phyloP scores from a whole-genome alignment of 2,113 vertebrate genomes.

The Pseudolaguvia tuberculata region DNA sequence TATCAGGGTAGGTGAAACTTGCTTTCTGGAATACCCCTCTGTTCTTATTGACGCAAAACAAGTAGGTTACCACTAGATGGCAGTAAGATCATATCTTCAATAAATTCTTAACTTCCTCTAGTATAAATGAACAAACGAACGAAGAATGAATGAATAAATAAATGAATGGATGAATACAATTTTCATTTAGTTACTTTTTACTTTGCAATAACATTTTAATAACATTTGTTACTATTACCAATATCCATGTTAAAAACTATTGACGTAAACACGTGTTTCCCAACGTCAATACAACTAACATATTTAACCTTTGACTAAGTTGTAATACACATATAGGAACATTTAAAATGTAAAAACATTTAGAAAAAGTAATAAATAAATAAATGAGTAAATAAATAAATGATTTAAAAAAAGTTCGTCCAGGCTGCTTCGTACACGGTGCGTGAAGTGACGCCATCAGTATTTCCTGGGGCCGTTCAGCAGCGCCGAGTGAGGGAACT shows the following conservation, averaged over 20 bases:
- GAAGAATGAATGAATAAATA: neutral
- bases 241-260: neutral
- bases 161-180: neutral
- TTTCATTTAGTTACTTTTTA: neutral
- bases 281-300: no score
- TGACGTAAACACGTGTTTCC: no score
- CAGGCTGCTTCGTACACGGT: neutral
- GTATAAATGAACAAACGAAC: no score
- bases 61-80: slow-evolving; percentile 27
- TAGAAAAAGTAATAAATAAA: no score
- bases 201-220: neutral
- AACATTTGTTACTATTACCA: neutral
- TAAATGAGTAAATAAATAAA: neutral
- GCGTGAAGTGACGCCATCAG: slow-evolving; percentile 26
- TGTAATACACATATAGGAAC: neutral
- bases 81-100: neutral
- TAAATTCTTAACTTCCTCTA: no score
- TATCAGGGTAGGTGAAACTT: no score
- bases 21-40: no score
- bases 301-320: neutral
- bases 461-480: slow-evolving; percentile 6
- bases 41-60: no score
- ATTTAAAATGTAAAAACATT: neutral
- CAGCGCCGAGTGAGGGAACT: neutral
- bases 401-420: neutral